Conservation (phyloP, 2,888 invertebrate species). For the Chironomus riparius region DNA sequence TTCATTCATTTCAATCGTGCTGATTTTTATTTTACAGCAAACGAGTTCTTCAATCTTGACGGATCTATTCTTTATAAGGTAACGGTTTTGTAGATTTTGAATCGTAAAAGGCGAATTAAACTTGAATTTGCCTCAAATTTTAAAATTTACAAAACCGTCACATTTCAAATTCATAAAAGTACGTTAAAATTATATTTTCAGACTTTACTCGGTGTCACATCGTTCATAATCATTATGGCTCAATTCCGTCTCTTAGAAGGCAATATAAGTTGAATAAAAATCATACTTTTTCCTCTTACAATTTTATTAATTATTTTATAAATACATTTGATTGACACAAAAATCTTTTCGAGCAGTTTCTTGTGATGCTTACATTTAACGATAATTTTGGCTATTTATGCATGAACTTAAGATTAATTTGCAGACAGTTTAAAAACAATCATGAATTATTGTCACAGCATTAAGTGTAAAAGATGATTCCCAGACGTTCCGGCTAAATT, state of each 20-base stretch:
- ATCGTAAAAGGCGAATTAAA: background rate
- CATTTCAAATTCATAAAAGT: background rate
- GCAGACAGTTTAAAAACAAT: background rate
- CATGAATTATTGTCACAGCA: constrained; percentile 4
- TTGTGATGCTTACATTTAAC: background rate
- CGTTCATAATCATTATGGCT: background rate
- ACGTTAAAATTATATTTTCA: background rate
- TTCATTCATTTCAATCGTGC: background rate
- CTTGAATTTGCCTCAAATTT: background rate
- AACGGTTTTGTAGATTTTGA: background rate
- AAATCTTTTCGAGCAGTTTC: background rate
- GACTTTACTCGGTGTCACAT: background rate
- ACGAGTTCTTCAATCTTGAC: background rate
- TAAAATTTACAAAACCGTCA: background rate
- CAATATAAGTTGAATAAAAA: too few relatives aligned
- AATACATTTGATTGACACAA: background rate
- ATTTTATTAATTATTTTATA: background rate
- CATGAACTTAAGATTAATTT: too few relatives aligned
- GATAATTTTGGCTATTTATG: too few relatives aligned
- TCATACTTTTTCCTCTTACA: background rate
- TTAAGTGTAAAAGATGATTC: background rate
- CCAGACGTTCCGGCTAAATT: background rate
- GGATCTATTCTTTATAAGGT: background rate
- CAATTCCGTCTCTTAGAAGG: background rate
- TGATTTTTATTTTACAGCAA: background rate